phyloP scores from a whole-genome alignment of 2,113 vertebrate genomes.

The Epinephelus fuscoguttatus region DNA sequence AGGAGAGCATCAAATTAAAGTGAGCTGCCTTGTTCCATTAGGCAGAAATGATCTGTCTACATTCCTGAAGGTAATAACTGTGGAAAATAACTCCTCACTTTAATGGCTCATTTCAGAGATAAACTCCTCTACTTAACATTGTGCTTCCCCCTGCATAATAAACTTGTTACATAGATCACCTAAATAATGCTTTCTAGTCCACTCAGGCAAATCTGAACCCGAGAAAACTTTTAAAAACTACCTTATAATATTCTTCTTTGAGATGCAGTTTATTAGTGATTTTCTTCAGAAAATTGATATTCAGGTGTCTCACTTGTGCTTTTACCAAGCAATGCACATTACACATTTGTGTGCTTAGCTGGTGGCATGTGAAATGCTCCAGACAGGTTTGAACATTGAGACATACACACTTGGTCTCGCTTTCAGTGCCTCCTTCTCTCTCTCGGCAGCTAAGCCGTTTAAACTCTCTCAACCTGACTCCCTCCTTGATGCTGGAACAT shows the following conservation, averaged over 20 bases:
- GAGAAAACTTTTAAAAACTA: neutral
- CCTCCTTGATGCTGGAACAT: neutral
- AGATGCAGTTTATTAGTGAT: neutral
- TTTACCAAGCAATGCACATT: neutral
- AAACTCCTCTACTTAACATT: conserved; percentile 41
- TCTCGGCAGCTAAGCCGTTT: neutral
- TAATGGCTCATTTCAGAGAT: conserved; percentile 62
- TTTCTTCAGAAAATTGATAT: neutral
- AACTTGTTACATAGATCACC: conserved; percentile 18
- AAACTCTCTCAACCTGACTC: neutral
- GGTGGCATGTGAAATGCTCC: too few species aligned
- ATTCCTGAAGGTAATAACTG: conserved; percentile 53
- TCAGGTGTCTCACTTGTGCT: neutral
- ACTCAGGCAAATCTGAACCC: neutral
- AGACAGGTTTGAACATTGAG: neutral
- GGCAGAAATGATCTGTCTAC: conserved; percentile 49
- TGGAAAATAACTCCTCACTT: conserved; percentile 44
- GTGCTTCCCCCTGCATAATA: conserved; percentile 2
- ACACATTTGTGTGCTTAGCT: neutral
- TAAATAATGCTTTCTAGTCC: neutral
- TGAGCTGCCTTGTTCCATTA: conserved; percentile 52
- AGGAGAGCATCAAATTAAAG: conserved; percentile 45
- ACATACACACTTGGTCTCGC: neutral
- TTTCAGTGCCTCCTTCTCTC: neutral
- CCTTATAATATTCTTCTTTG: neutral